Conservation (phyloP, 2,797 vertebrate genomes). For the Ciconia nigra region DNA sequence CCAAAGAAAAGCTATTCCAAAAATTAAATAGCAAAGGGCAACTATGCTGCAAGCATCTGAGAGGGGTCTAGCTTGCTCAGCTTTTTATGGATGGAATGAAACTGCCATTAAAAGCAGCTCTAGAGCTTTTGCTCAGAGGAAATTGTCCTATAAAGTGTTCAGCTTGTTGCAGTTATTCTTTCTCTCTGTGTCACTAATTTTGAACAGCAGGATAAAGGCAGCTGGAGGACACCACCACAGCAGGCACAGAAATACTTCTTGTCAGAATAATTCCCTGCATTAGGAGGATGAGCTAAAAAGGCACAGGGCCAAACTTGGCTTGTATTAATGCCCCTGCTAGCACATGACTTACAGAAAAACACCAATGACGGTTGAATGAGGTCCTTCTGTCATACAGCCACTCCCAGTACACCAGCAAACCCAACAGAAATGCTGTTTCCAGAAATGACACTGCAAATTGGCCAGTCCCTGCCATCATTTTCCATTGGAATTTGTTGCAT, state of each 20-base stretch:
- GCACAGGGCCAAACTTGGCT: background rate
- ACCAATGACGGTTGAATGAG: background rate
- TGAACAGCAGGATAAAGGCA: constrained; percentile 26
- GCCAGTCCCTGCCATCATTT: background rate
- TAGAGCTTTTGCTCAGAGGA: background rate
- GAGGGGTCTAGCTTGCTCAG: background rate
- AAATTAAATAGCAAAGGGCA: constrained; percentile 3
- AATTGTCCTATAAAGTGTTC: background rate
- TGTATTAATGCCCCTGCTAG: background rate
- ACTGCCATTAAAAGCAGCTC: background rate
- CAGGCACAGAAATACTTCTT: constrained; percentile 1
- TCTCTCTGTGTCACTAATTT: constrained; percentile 21
- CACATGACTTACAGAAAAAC: background rate
- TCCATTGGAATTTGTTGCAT: background rate
- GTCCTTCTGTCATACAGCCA: background rate
- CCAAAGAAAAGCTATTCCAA: constrained; percentile 20
- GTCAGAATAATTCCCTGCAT: constrained; percentile 5
- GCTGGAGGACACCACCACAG: constrained; percentile 2
- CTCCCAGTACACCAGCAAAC: background rate
- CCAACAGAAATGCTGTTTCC: background rate
- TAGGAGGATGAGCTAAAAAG: constrained; percentile 23
- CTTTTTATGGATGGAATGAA: constrained; percentile 1
- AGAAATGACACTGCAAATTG: background rate
- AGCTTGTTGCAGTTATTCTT: constrained; percentile 33
- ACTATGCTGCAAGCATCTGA: background rate